Evolutionary conservation across 2,888 invertebrate species (phyloP).

Genomic region (Epirrhoe alternata): DNA sequence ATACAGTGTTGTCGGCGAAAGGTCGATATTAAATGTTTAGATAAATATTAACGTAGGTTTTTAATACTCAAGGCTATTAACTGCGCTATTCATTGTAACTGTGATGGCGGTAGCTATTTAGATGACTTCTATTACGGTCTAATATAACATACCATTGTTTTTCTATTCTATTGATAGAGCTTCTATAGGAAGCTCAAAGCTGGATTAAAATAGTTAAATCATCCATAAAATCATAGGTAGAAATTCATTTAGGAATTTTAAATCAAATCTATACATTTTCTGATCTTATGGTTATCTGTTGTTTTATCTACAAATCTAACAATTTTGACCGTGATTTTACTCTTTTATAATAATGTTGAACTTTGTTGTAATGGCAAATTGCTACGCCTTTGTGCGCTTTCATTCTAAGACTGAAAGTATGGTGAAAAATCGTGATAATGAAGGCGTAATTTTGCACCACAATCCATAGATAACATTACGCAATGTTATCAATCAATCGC

Average conservation of each 20-base stretch:
- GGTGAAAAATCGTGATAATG: constrained; percentile 23
- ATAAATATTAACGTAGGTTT: neutral
- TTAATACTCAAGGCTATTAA: neutral
- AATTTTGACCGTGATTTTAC: constrained; percentile 34
- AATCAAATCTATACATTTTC: constrained; percentile 4
- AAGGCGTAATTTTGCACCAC: constrained; percentile 1
- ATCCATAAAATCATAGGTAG: neutral
- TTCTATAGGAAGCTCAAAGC: neutral
- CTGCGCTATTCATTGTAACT: neutral
- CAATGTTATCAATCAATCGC: neutral
- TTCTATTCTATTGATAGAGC: neutral
- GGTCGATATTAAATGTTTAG: neutral
- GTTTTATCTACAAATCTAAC: constrained; percentile 15
- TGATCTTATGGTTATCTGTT: constrained; percentile 15
- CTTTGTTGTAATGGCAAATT: constrained; percentile 21
- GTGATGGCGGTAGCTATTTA: neutral
- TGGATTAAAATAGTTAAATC: neutral
- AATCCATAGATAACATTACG: neutral
- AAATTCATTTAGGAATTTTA: neutral
- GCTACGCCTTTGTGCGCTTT: constrained; percentile 31
- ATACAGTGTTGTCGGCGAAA: neutral
- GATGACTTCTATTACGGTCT: neutral
- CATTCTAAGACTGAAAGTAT: constrained; percentile 54
- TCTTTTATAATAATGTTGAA: constrained; percentile 28
- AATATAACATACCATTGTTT: neutral